Evolutionary conservation across 2,888 invertebrate species (phyloP).

Genomic region (Ophion slaviceki): DNA sequence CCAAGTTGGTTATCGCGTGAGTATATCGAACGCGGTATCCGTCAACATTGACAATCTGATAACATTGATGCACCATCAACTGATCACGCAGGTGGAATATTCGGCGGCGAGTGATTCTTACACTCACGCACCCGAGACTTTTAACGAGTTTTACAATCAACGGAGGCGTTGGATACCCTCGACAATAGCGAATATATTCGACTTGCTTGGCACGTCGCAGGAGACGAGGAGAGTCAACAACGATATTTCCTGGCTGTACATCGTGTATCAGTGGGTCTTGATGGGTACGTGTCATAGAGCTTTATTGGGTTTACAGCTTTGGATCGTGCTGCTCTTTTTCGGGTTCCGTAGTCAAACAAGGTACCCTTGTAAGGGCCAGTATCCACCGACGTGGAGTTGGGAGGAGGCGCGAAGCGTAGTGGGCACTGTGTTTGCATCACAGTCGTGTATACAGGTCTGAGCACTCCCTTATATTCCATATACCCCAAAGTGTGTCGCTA

Average conservation of each 20-base stretch:
- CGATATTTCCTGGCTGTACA: slow-evolving; percentile 93
- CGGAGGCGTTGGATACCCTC: slow-evolving; percentile 98
- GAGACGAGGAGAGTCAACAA: slow-evolving; percentile 93
- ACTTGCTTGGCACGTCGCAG: slow-evolving; percentile 91
- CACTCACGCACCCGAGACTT: slow-evolving; percentile 96
- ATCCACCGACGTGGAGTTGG: too few species aligned
- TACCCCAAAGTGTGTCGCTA: too few species aligned
- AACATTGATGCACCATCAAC: neutral
- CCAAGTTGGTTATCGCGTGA: slow-evolving; percentile 93
- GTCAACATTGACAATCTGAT: neutral
- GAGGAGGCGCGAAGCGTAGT: too few species aligned
- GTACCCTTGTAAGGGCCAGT: too few species aligned
- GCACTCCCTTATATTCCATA: too few species aligned
- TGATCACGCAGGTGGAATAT: slow-evolving; percentile 88
- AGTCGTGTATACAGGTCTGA: too few species aligned
- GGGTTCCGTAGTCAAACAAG: too few species aligned
- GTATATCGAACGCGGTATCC: slow-evolving; percentile 16
- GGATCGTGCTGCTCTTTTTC: too few species aligned
- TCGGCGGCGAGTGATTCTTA: slow-evolving; percentile 97
- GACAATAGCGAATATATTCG: slow-evolving; percentile 97
- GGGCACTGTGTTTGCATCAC: too few species aligned
- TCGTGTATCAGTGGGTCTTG: slow-evolving; percentile 89
- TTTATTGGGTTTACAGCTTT: too few species aligned
- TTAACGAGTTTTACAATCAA: slow-evolving; percentile 97
- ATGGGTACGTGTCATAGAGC: slow-evolving; percentile 83